These are phyloP conservation scores for Triops cancriformis DNA, from an alignment of 1,140 invertebrate species.

Conservation along the genomic window DNA sequence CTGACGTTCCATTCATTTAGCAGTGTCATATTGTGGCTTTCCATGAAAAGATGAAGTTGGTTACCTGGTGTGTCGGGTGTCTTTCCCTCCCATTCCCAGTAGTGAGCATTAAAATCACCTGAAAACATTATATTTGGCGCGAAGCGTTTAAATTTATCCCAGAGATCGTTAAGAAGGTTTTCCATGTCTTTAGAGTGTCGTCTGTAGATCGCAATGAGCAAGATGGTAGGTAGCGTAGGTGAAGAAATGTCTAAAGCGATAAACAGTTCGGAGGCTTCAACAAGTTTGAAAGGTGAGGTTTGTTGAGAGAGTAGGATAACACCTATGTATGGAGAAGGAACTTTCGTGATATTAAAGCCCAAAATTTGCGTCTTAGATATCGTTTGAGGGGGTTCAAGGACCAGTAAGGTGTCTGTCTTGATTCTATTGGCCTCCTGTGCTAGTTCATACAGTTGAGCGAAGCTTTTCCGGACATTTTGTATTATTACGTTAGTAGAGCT, in stretches of 20 bases:
- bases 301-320: neutral
- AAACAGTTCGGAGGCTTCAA: neutral
- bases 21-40: neutral
- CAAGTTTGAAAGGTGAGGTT: neutral
- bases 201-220: neutral
- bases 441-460: too few relatives aligned
- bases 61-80: neutral
- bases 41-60: neutral
- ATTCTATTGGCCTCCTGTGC: too few relatives aligned
- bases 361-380: too few relatives aligned
- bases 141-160: neutral
- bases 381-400: too few relatives aligned
- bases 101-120: neutral
- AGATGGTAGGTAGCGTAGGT: neutral
- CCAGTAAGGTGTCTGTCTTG: too few relatives aligned
- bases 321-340: too few relatives aligned
- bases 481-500: too few relatives aligned
- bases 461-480: too few relatives aligned
- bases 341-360: too few relatives aligned
- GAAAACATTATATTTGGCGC: neutral
- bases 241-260: neutral
- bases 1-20: slow-evolving; percentile 3
- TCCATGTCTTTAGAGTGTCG: neutral
- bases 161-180: neutral
- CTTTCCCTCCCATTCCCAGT: slow-evolving; percentile 19